Conservation (phyloP, 2,797 vertebrate genomes). For the Fistularia commersonii region DNA sequence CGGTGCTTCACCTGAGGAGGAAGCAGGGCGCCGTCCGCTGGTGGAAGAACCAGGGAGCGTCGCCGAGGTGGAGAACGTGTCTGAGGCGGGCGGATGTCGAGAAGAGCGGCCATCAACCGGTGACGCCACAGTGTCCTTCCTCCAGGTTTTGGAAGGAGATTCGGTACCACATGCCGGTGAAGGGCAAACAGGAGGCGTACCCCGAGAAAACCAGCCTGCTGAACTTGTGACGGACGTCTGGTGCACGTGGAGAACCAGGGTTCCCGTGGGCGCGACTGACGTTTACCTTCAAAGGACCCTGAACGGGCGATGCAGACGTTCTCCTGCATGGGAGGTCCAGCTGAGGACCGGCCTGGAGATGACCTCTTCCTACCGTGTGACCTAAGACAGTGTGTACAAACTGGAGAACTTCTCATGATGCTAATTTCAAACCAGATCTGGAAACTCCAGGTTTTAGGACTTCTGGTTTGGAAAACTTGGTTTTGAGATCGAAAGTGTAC, state of each 20-base stretch:
- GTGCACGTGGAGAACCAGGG: background rate
- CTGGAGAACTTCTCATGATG: no score
- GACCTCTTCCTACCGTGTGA: no score
- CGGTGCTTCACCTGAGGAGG: conserved; percentile 82
- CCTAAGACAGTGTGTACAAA: no score
- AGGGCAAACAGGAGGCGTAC: conserved; percentile 53
- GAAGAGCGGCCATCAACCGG: conserved; percentile 17
- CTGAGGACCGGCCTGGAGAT: no score
- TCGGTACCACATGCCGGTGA: conserved; percentile 85
- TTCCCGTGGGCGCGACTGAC: background rate
- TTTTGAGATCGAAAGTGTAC: no score
- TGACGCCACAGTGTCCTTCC: conserved; percentile 49
- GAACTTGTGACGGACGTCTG: conserved; percentile 16
- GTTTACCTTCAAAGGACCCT: no score
- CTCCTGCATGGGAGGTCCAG: no score
- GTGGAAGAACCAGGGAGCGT: conserved; percentile 58
- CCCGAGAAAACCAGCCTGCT: conserved; percentile 39
- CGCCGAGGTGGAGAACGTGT: conserved; percentile 31
- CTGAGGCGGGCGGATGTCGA: conserved; percentile 13
- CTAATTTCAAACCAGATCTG: no score
- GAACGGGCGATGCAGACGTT: no score
- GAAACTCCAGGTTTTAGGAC: no score
- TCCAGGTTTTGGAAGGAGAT: conserved; percentile 90
- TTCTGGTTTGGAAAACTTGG: no score
- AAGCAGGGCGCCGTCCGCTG: conserved; percentile 81